These are phyloP conservation scores for Trichonephila clavipes DNA, from an alignment of 1,140 invertebrate species.

Conservation along the genomic window DNA sequence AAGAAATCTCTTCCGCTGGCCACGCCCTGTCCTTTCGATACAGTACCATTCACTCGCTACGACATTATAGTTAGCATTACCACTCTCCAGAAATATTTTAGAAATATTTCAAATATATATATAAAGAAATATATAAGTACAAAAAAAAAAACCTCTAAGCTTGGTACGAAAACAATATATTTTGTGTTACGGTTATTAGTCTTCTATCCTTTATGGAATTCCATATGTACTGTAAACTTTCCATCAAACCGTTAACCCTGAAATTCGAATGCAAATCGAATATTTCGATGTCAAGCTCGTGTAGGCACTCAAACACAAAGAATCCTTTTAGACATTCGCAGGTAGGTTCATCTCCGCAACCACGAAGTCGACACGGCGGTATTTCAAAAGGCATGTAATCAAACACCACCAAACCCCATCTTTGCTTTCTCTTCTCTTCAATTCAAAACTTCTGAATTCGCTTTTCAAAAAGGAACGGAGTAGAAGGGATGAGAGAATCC, in stretches of 20 bases:
- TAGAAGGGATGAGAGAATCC: neutral
- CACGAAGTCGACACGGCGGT: neutral
- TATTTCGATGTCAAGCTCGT: neutral
- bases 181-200: too few species aligned
- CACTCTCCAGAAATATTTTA: too few species aligned
- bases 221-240: neutral
- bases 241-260: neutral
- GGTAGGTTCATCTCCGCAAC: neutral
- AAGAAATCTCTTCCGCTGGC: too few species aligned
- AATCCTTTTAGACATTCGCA: neutral
- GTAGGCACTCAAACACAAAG: neutral
- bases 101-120: too few species aligned
- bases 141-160: too few species aligned
- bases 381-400: constrained; percentile 39
- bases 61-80: too few species aligned
- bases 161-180: too few species aligned
- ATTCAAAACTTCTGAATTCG: constrained; percentile 22
- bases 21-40: too few species aligned
- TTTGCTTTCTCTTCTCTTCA: neutral
- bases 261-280: neutral
- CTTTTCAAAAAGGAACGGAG: constrained; percentile 10
- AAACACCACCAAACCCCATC: neutral
- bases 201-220: too few species aligned
- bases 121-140: too few species aligned
- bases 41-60: too few species aligned